Conservation (phyloP, 2,888 invertebrate genomes). For the Panopea generosa region DNA sequence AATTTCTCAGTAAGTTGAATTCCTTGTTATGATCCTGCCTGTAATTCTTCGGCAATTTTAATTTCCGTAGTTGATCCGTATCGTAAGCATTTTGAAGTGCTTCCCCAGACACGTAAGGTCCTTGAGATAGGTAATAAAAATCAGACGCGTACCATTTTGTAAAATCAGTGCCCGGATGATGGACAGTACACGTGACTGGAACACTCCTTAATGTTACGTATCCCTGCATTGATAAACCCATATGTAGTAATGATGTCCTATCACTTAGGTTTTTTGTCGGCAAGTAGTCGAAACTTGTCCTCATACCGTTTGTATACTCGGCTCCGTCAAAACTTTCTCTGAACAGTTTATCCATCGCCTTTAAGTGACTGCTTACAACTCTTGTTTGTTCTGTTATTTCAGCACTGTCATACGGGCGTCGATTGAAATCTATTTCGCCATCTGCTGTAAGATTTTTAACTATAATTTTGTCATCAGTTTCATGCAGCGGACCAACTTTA, state of each 20-base stretch:
- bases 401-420: slow-evolving; percentile 49
- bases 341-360: slow-evolving; percentile 38
- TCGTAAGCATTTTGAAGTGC: slow-evolving; percentile 52
- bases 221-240: slow-evolving; percentile 31
- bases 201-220: slow-evolving; percentile 47
- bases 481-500: slow-evolving; percentile 61
- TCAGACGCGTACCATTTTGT: slow-evolving; percentile 57
- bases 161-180: slow-evolving; percentile 52
- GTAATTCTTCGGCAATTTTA: slow-evolving; percentile 53
- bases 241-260: slow-evolving; percentile 38
- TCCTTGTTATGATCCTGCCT: slow-evolving; percentile 6
- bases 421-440: slow-evolving; percentile 57
- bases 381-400: slow-evolving; percentile 28
- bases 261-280: slow-evolving; percentile 40
- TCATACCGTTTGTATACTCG: slow-evolving; percentile 19
- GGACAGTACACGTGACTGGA: slow-evolving; percentile 59
- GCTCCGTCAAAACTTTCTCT: slow-evolving; percentile 64
- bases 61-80: slow-evolving; percentile 43
- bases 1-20: slow-evolving; percentile 29
- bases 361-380: slow-evolving; percentile 21
- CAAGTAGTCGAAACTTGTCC: slow-evolving; percentile 18
- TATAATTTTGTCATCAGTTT: slow-evolving; percentile 12
- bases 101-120: slow-evolving; percentile 52
- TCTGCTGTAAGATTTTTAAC: slow-evolving; percentile 30
- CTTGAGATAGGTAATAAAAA: slow-evolving; percentile 65